These are phyloP conservation scores for Notodonta ziczac DNA, from an alignment of 2,888 invertebrate species.

Conservation along the genomic window DNA sequence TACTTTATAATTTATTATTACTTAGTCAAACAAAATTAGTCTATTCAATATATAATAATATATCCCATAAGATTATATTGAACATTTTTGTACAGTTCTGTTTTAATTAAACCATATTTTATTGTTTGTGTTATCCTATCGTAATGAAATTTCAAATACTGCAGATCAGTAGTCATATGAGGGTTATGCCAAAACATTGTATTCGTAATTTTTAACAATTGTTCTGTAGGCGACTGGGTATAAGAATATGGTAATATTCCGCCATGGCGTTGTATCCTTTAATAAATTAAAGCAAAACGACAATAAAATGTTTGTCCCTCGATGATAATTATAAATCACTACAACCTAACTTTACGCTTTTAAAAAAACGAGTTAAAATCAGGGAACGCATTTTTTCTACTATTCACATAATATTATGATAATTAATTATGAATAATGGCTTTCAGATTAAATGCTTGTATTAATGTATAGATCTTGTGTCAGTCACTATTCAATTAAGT, in stretches of 20 bases:
- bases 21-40: slow-evolving; percentile 26
- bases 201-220: background rate
- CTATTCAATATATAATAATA: too few species aligned
- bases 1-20: slow-evolving; percentile 8
- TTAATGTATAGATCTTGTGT: too few species aligned
- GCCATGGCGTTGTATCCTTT: slow-evolving; percentile 13
- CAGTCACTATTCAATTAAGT: too few species aligned
- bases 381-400: background rate
- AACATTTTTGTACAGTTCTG: too few species aligned
- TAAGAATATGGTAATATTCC: slow-evolving; percentile 3
- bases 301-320: slow-evolving; percentile 46
- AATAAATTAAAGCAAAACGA: slow-evolving; percentile 30
- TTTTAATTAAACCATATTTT: too few species aligned
- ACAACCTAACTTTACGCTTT: background rate
- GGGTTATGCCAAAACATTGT: background rate
- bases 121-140: too few species aligned
- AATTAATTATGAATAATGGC: too few species aligned
- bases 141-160: too few species aligned
- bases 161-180: background rate
- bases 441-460: too few species aligned
- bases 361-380: background rate
- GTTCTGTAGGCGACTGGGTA: background rate
- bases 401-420: too few species aligned
- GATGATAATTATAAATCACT: background rate
- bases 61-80: too few species aligned